phyloP scores from a whole-genome alignment of 2,113 vertebrate genomes.

The Jaculus jaculus region DNA sequence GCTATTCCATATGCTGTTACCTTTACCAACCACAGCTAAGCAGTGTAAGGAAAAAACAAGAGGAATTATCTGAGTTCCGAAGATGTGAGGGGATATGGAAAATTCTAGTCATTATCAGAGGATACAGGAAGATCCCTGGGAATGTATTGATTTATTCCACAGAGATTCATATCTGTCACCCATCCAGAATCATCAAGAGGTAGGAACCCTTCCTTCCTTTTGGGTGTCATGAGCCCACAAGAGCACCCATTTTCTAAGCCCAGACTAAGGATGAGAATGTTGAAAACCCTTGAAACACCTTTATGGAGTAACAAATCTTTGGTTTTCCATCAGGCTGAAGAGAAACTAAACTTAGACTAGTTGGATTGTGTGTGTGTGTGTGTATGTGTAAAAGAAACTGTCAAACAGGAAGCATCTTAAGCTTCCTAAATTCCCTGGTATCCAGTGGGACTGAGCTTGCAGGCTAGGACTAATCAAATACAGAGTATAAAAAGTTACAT shows the following conservation, averaged over 20 bases:
- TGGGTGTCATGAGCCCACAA: fast-evolving
- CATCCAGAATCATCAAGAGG: background rate
- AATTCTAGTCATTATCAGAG: background rate
- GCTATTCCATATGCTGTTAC: fast-evolving
- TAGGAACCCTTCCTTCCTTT: background rate
- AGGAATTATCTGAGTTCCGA: too few species aligned
- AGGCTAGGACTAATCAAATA: background rate
- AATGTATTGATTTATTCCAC: background rate
- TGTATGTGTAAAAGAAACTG: background rate
- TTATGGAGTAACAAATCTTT: background rate
- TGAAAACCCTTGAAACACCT: background rate
- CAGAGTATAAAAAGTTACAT: background rate
- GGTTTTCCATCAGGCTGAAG: too few species aligned
- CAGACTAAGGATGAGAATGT: background rate
- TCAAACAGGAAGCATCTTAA: background rate
- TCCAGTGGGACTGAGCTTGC: background rate
- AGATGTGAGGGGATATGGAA: too few species aligned
- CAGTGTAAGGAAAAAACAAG: fast-evolving
- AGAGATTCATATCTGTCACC: fast-evolving
- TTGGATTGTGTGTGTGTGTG: background rate
- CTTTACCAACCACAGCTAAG: background rate
- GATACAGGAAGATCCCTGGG: too few species aligned
- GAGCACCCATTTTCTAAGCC: background rate
- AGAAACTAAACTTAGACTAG: background rate
- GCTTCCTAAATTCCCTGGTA: background rate